Percentiles rank a stretch among this genome's conserved stretches.
These are phyloP conservation scores for Drymonia ruficornis DNA, from an alignment of 2,888 invertebrate genomes.

Conservation along the genomic window DNA sequence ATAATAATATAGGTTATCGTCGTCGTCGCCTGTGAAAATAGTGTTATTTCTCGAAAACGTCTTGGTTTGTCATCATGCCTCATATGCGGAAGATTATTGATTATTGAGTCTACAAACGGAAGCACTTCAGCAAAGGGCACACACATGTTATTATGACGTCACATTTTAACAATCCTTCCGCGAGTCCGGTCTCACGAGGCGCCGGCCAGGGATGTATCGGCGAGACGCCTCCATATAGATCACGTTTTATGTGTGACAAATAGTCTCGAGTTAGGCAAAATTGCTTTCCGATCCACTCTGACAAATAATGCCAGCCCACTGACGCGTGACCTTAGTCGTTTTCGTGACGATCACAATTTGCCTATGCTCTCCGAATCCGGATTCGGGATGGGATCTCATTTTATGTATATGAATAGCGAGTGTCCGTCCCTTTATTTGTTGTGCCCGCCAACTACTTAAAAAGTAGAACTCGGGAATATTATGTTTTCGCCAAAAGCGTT, in stretches of 20 bases:
- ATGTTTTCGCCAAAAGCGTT: constrained; percentile 40
- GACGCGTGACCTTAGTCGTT: constrained; percentile 74
- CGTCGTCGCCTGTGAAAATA: no score
- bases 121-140: constrained; percentile 22
- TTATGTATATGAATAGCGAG: constrained; percentile 59
- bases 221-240: constrained; percentile 67
- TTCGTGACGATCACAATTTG: constrained; percentile 74
- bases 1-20: no score
- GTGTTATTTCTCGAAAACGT: neutral
- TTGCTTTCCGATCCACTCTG: constrained; percentile 82
- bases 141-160: constrained; percentile 41
- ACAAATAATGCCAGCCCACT: constrained; percentile 80
- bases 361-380: constrained; percentile 55
- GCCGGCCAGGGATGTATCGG: constrained; percentile 55
- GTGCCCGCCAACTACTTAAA: constrained; percentile 53
- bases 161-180: constrained; percentile 46
- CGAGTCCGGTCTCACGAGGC: constrained; percentile 34
- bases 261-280: constrained; percentile 79
- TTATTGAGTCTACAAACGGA: neutral
- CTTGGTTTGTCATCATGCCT: neutral
- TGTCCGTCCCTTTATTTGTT: constrained; percentile 59
- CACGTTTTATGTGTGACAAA: constrained; percentile 83
- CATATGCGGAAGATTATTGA: neutral
- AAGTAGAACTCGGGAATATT: constrained; percentile 47
- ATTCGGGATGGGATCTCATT: constrained; percentile 54